Base-by-base conservation (phyloP, 2,113 vertebrate genomes). In the Propithecus coquereli region DNA sequence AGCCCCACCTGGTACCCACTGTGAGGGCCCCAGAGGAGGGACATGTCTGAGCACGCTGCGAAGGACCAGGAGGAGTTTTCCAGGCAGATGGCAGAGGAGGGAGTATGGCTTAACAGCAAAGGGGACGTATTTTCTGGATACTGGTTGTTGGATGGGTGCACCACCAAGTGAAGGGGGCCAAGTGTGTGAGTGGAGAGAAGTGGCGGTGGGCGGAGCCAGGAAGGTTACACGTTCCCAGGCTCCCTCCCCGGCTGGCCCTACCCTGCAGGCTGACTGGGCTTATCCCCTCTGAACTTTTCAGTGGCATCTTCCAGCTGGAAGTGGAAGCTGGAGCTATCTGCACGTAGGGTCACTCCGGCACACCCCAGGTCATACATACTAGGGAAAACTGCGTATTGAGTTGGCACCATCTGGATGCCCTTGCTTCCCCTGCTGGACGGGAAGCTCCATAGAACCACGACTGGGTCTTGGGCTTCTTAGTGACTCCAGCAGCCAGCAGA, bases 201-300 rank as follows among this genome's bases (percentile, higher is more conserved):
- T 16, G 25, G 57, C 1, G 1, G 11, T 1, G 1, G 12, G 5
- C 30, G 22, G 0, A 43, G 47, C 68, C 9, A 5, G 0, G 27
- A 59, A 52, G 47, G 43, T 22, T 27, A 20, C 4, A 3, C 11
- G 71, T 89, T 7, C 22, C 23, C 12, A 23, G 40, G 43, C 30
- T 66, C 27, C 71, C 77, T 34, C 13, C 52, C 23, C 0, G 8
- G 18, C 12, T 73, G 25, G 0, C 32, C 59, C 30, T 22, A 9
- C 13, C 18, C 12, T 25, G 18, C 22, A 86, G 18, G n/a, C 47
- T 79, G 63, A 23, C 52, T 79, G 34, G 65, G 23, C 5, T 2
- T 30, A 37, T 25, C 37, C 13, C 32, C 86, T 86, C 47, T 76
- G 27, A 47, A 74, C 34, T 71, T 37, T 37, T 6, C 52, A 92